Percentiles rank a stretch among this genome's conserved stretches.
These are phyloP conservation scores for Lepidurus apus DNA, from an alignment of 1,140 invertebrate genomes.

Conservation along the genomic window DNA sequence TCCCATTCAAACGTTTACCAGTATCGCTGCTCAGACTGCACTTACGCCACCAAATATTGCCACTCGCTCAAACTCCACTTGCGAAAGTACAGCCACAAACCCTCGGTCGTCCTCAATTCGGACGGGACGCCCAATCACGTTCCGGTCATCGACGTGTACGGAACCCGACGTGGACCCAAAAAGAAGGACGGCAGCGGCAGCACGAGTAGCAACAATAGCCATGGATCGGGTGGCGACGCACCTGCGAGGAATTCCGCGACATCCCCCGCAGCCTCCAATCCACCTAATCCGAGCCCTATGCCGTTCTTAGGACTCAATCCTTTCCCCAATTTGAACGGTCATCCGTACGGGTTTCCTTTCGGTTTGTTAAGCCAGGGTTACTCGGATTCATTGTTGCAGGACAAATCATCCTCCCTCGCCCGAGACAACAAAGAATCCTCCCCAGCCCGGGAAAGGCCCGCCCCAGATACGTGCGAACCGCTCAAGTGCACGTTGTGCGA, in stretches of 20 bases:
- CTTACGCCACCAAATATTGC: slow-evolving; percentile 97
- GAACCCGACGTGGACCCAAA: slow-evolving; percentile 71
- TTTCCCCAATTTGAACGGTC: slow-evolving; percentile 31
- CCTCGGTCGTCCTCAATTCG: slow-evolving; percentile 75
- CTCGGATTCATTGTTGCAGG: slow-evolving; percentile 34
- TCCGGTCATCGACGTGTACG: slow-evolving; percentile 84
- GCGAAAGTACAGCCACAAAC: slow-evolving; percentile 81
- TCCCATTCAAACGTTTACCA: slow-evolving; percentile 96
- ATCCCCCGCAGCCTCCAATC: slow-evolving; percentile 30
- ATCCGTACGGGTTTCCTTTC: slow-evolving; percentile 35
- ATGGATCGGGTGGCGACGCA: slow-evolving; percentile 23
- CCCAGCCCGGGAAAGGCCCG: slow-evolving; percentile 36
- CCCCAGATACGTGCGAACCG: slow-evolving; percentile 7
- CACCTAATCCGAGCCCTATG: slow-evolving; percentile 37
- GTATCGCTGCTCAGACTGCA: slow-evolving; percentile 88
- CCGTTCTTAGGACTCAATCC: slow-evolving; percentile 37
- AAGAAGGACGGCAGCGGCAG: slow-evolving; percentile 43
- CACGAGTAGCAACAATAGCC: slow-evolving; percentile 33
- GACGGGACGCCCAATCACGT: slow-evolving; percentile 80
- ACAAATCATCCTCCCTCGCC: slow-evolving; percentile 33
- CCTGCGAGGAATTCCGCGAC: slow-evolving; percentile 8
- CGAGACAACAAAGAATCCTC: slow-evolving; percentile 29
- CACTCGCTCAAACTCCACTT: slow-evolving; percentile 95
- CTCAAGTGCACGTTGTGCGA: slow-evolving; percentile 48
- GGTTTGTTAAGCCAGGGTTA: slow-evolving; percentile 23